Base-by-base conservation (phyloP, 1,140 invertebrate genomes). In the Dendroctonus valens region DNA sequence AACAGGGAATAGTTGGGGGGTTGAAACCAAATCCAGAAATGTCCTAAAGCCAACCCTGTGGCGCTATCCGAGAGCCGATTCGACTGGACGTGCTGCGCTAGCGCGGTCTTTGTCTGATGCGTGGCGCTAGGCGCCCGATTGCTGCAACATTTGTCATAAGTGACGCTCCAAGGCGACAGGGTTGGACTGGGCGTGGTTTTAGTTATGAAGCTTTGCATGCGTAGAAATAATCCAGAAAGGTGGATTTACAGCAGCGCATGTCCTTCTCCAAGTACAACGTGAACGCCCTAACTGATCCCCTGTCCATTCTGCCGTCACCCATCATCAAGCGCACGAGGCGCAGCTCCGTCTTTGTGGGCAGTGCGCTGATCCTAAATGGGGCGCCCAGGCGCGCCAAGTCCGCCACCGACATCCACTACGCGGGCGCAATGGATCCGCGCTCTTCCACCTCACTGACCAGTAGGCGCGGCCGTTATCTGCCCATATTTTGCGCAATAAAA, bases 301-400 rank as follows among this genome's bases (percentile, higher is more conserved):
- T 81, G 12, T 73, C 75, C 7, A 64, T 70, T 3, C 71, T 78
- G 37, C 76, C 74, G 65, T 78, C 76, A 59, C 78, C 75, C 26
- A 77, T 71, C 54, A 82, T 74, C 69, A 78, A 41, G 70, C 79
- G 85, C 15, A 85, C 83, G 0, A 77, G 89, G 3, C 87, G 92
- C 77, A 93, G 93, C 78, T 93, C 91, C 2, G 91, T 93, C 5
- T 93, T 94, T 77, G 90, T 92, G 0, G 89, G 89, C 6, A 83
- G 87, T 67, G 83, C 89, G 65, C 79, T 81, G 67, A 80, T 84
- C 67, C 83, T 86, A 14, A 77, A 87, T 65, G 83, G 87, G 11
- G 82, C 82, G 65, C 82, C 84, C 0, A 78, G 91, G 4, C 86
- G 91, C 66, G 86, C 87, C 1, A 90, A 91, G 69, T 91, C 89